Base-by-base conservation (phyloP, 2,888 invertebrate species). In the Stenoptilia bipunctidactyla region DNA sequence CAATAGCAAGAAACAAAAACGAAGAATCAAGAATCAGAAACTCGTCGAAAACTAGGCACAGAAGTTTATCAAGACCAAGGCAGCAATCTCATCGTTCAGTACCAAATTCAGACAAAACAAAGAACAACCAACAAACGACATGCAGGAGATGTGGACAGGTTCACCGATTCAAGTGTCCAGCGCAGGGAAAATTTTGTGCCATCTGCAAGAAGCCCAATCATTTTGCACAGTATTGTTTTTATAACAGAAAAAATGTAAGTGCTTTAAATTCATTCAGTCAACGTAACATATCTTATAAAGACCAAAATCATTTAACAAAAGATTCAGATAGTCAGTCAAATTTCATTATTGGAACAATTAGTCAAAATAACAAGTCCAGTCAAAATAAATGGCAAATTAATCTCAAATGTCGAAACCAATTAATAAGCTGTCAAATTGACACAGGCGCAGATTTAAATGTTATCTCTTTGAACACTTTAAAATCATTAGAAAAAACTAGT, bases 371-470 rank as follows among this genome's bases (percentile, higher is more conserved):
- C 9, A 15, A 10, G 2, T 15, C 3, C n/a, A n/a, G 9, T 15
- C n/a, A n/a, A n/a, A 13, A 35, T 36, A 15, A 36, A 10, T 36
- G 36, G 35, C 2, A 4, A 13, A 13, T 35, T 8, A 35, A 33
- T n/a, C 5, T 35, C 4, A 35, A 35, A 35, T 13, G 5, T n/a
- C 12, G 12, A n/a, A n/a, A 35, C 12, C 4, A 35, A 9, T 6
- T n/a, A 9, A 13, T 15, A 13, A 13, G 14, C 3, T 35, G 35
- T 36, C 5, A 36, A 36, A 15, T 36, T 15, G 36, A 36, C 15
- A 36, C 36, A 15, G 36, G 36, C 6, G 15, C 14, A n/a, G 36
- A 36, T 12, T 10, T 15, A n/a, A 35, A 35, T 35, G 35, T 35
- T 4, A 35, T 35, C 2, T 10, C 35, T 35, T 13, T 13, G 14